Evolutionary conservation across 1,140 invertebrate species (phyloP).

Genomic region (Holotrichia oblita): DNA sequence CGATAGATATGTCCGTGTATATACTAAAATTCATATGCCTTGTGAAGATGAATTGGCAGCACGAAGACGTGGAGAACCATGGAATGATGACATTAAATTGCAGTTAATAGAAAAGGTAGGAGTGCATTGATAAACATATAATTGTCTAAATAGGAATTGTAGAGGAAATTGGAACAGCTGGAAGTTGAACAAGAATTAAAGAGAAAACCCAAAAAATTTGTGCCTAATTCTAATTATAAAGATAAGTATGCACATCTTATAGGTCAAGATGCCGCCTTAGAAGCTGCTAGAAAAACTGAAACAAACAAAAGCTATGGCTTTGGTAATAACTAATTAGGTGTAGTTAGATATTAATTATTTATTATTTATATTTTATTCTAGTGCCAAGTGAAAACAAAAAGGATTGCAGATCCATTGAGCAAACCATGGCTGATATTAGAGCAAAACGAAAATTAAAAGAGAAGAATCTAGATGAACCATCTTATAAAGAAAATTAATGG

Average conservation of each 20-base stretch:
- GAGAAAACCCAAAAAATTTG: constrained; percentile 63
- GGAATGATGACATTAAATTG: constrained; percentile 81
- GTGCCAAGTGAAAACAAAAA: constrained; percentile 95
- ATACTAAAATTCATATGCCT: constrained; percentile 83
- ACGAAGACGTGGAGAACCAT: constrained; percentile 81
- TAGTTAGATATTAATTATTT: too few relatives aligned
- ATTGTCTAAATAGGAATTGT: constrained; percentile 37
- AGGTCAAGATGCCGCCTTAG: constrained; percentile 84
- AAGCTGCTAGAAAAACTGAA: constrained; percentile 85
- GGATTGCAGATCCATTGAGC: constrained; percentile 91
- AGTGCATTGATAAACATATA: not conserved
- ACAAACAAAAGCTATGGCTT: constrained; percentile 91
- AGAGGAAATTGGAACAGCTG: constrained; percentile 60
- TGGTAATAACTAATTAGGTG: constrained; percentile 69
- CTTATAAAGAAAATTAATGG: not conserved
- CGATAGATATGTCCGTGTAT: constrained; percentile 87
- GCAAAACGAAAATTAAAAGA: constrained; percentile 78
- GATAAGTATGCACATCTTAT: constrained; percentile 93
- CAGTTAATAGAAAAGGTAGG: constrained; percentile 64
- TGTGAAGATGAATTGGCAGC: constrained; percentile 87
- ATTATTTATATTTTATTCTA: constrained; percentile 54
- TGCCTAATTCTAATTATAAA: constrained; percentile 78
- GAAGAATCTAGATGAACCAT: not conserved
- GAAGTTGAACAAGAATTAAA: constrained; percentile 60
- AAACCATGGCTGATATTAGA: constrained; percentile 90